Conservation (phyloP, 2,113 vertebrate genomes). For the Acinonyx jubatus region DNA sequence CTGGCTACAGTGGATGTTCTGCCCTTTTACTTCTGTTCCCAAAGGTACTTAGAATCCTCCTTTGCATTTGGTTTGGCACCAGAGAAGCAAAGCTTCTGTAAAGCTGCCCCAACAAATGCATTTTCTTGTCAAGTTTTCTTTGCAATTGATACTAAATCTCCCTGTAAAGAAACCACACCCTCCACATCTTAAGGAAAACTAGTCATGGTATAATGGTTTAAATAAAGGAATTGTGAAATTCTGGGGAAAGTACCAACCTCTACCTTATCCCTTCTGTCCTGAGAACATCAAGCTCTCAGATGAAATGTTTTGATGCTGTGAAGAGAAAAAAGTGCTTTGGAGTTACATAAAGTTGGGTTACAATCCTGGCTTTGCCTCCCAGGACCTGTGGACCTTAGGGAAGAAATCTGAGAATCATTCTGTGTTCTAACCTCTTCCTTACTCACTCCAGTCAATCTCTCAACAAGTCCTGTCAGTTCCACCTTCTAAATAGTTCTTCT, state of each 20-base stretch:
- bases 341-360: background rate
- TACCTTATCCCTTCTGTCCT: background rate
- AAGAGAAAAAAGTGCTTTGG: slow-evolving; percentile 19
- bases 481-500: slow-evolving; percentile 5
- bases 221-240: slow-evolving; percentile 13
- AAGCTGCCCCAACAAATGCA: background rate
- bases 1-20: background rate
- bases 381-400: background rate
- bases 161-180: background rate
- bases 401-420: background rate
- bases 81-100: slow-evolving; percentile 23
- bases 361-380: background rate
- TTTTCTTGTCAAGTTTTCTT: slow-evolving; percentile 29
- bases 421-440: background rate
- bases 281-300: background rate
- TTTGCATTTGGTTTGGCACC: slow-evolving; percentile 40
- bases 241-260: background rate
- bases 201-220: background rate
- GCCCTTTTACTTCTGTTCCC: background rate
- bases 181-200: slow-evolving; percentile 28
- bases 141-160: background rate
- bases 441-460: background rate
- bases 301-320: background rate
- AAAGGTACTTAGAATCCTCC: background rate
- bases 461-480: background rate